A percentile compares a stretch with the other conserved stretches of the same genome.
These are phyloP conservation scores for Tetanocera ferruginea DNA, from an alignment of 2,888 invertebrate species.

Conservation along the genomic window DNA sequence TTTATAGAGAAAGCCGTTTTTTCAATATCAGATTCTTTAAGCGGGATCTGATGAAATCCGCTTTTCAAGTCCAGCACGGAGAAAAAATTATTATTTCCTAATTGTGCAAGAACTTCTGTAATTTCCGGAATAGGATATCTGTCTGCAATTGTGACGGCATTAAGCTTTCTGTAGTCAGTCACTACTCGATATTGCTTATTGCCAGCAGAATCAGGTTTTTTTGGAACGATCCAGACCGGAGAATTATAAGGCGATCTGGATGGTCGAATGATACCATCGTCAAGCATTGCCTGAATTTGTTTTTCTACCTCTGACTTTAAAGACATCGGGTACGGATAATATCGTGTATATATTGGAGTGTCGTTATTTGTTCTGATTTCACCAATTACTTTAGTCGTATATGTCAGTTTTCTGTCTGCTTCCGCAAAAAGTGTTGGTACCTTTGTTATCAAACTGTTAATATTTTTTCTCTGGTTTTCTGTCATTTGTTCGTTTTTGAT, in stretches of 20 bases:
- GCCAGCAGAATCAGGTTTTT: constrained; percentile 31
- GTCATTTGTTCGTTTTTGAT: background rate
- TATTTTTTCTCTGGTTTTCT: background rate
- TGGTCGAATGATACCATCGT: constrained; percentile 38
- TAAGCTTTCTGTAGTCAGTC: constrained; percentile 38
- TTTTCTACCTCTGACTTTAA: constrained; percentile 36
- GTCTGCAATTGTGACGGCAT: constrained; percentile 30
- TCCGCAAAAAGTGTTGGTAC: constrained; percentile 17
- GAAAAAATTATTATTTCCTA: background rate
- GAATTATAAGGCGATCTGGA: constrained; percentile 36
- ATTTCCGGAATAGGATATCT: constrained; percentile 39
- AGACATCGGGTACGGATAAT: constrained; percentile 37
- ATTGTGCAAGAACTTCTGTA: constrained; percentile 30
- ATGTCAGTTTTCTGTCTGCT: constrained; percentile 38
- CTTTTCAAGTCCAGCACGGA: background rate
- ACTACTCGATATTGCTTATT: constrained; percentile 31
- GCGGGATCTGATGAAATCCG: too few species aligned
- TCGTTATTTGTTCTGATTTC: constrained; percentile 36
- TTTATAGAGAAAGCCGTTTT: constrained; percentile 29
- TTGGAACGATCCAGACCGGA: too few species aligned
- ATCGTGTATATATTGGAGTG: constrained; percentile 28
- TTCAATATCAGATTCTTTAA: too few species aligned
- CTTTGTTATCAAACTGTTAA: background rate
- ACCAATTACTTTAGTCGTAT: too few species aligned
- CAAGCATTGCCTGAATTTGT: constrained; percentile 29